Evolutionary conservation across 2,797 vertebrate species (phyloP), one percentile per base, ranked within the genome.

Genomic region (Bradypodion pumilum): DNA sequence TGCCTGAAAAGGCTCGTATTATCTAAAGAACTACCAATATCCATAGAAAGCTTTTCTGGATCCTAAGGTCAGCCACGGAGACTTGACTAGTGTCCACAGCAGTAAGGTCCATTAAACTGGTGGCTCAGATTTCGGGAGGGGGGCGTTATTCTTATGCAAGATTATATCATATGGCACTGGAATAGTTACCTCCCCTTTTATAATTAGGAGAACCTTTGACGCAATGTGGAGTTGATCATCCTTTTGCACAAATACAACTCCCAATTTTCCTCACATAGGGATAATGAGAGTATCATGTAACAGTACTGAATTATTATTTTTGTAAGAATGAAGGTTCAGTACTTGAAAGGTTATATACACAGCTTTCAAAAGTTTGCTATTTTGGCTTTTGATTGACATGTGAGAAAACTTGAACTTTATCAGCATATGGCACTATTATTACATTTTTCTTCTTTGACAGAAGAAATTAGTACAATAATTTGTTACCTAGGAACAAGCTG

Each of bases 401-500:
- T 74, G 70, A 73, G 25, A 16, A 84, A 84, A 52, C 1, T 23
- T 35, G 42, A 79, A 74, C 70, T 66, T 62, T 73, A 40, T 62
- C 76, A 79, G 52, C 44, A 65, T 74, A 74, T 78, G 42, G 56
- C 44, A 16, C 32, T 49, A 25, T 68, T 83, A 77, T 78, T 77
- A 76, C 37, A 59, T 73, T 82, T 82, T 78, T 52, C 40, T 19
- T 63, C 56, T 16, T n/a, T 84, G 76, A 59, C 68, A 84, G 32
- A 77, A 78, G 66, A 49, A n/a, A 37, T 79, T 63, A 63, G 65
- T 81, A 60, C 70, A 35, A 73, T 65, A 37, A 78, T 84, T 79
- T 84, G 75, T 73, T 84, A 74, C 70, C 69, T 84, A 84, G 59
- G 76, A 84, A 78, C 68, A 49, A 73, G 56, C 70, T 35, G 42